Conservation (phyloP, 2,113 vertebrate species). For the Bufo gargarizans region DNA sequence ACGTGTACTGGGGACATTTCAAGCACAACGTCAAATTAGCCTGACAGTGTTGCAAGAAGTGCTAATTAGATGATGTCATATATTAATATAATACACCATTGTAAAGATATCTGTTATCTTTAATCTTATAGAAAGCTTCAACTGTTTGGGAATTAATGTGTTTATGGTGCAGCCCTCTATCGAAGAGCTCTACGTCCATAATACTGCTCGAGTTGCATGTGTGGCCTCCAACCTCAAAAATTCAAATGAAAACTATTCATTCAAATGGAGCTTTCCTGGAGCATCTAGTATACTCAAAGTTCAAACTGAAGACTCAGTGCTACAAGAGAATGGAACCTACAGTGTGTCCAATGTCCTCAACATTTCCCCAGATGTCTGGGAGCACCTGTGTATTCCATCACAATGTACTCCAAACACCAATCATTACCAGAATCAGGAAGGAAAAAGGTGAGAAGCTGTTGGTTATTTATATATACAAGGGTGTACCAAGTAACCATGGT, state of each 20-base stretch:
- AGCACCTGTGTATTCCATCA: neutral
- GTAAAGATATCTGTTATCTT: neutral
- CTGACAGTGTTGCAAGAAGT: too few relatives aligned
- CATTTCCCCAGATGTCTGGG: neutral
- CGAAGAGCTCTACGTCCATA: slow-evolving; percentile 30
- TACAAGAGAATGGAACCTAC: neutral
- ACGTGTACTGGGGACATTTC: too few relatives aligned
- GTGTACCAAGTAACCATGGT: too few relatives aligned
- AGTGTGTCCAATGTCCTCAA: neutral
- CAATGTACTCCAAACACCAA: neutral
- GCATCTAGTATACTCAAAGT: neutral
- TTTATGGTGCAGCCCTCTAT: slow-evolving; percentile 7
- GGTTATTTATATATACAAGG: neutral
- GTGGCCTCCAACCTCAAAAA: slow-evolving; percentile 4
- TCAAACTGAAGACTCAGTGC: neutral
- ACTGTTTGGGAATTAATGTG: slow-evolving; percentile 32
- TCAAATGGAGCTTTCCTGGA: neutral
- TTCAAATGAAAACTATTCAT: neutral
- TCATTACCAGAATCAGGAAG: neutral
- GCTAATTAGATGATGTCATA: too few relatives aligned
- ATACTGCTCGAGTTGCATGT: neutral
- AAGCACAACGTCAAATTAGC: too few relatives aligned
- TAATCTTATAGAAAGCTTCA: neutral
- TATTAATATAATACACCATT: neutral
- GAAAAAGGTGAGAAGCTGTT: neutral